Base-by-base conservation (phyloP, 2,113 vertebrate genomes). In the Conger conger region DNA sequence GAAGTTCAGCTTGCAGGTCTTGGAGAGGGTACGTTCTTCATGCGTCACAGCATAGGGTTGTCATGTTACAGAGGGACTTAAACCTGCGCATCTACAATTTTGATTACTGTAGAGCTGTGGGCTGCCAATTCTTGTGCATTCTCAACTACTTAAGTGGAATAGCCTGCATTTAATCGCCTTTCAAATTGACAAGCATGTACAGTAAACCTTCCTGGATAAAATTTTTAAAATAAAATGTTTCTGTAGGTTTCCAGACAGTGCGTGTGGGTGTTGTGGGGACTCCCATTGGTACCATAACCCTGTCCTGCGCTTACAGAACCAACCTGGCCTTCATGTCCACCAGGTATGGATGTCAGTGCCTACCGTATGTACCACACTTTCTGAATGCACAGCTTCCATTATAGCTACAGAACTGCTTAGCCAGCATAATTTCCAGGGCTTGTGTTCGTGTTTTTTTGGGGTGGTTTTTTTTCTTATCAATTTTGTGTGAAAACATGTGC, bases 311-410 rank as follows among this genome's bases (percentile, higher is more conserved):
- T 81, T 99, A 99, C 90, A 96, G 98, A 94, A 99, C 97, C 89
- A 99, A 99, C 92, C 93, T 99, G 82, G 98, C 98, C 54, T 98
- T 99, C 91, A 99, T 99, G 97, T 99, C 97, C 30, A 97, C 95
- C 93, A 98, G 98, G 98, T 99, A 88, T 93, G 37, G 7, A 78
- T 35, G 50, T 7, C 17, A 37, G 30, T 23, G 5, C 27, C 42
- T 37, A 20, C 45, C 42, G 4, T 17, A 63, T 35, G 4, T 13
- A 8, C 16, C 17, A 36, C 30, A 4, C 11, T 73, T 73, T 11
- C 5, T 15, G 35, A 80, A 42, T 27, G 0, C 13, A 18, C 38
- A 27, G 20, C 54, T 68, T 35, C 30, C 15, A 17, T 80, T 20
- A 23, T 63, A n/a, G 20, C 20, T 84, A 27, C 50, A 57, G 38